phyloP scores from a whole-genome alignment of 2,888 invertebrate species.

The Lydus trimaculatus region DNA sequence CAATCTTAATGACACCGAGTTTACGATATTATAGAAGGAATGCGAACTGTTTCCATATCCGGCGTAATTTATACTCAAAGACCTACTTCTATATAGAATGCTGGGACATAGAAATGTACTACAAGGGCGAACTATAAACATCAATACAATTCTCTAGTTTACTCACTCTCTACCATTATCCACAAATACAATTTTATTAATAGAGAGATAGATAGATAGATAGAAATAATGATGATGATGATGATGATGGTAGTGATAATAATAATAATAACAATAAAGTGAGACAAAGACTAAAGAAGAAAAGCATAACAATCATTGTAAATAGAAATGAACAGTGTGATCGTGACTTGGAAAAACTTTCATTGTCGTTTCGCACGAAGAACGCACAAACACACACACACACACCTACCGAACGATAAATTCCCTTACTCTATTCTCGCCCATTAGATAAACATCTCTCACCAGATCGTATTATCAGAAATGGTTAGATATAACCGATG shows the following conservation, averaged over 20 bases:
- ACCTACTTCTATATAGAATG: slow-evolving; percentile 35
- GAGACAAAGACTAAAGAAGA: slow-evolving; percentile 12
- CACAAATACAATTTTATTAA: background rate
- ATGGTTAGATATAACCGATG: background rate
- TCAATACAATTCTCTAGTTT: background rate
- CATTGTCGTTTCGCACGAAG: slow-evolving; percentile 7
- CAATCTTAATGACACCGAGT: slow-evolving; percentile 17
- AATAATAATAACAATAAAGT: background rate
- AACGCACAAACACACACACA: background rate
- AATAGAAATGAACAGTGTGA: background rate
- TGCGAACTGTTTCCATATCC: slow-evolving; percentile 42
- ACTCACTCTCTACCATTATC: too few relatives aligned
- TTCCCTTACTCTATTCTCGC: background rate
- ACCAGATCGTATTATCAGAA: slow-evolving; percentile 16
- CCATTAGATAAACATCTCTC: slow-evolving; percentile 8
- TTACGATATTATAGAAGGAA: slow-evolving; percentile 34
- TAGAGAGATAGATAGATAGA: background rate
- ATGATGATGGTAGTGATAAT: background rate
- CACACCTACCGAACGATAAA: slow-evolving; percentile 2
- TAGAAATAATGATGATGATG: background rate
- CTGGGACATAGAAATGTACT: too few relatives aligned
- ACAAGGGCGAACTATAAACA: too few relatives aligned
- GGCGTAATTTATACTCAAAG: slow-evolving; percentile 44
- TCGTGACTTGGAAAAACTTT: slow-evolving; percentile 6
- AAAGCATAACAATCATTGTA: slow-evolving; percentile 1